phyloP scores from a whole-genome alignment of 2,888 invertebrate genomes.

The Volucella inanis region DNA sequence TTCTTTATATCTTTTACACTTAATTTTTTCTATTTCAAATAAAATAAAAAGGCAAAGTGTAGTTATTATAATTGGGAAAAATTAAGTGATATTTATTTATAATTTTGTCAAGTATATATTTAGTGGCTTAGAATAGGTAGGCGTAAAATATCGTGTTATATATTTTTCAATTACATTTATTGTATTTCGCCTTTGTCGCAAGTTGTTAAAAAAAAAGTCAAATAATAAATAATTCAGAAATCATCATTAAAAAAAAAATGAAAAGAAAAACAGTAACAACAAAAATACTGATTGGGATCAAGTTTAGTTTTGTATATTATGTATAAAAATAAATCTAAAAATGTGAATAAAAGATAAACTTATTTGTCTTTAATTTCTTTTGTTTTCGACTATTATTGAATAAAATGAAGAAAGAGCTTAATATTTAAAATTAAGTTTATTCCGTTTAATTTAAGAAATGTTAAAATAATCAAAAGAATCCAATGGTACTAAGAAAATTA shows the following conservation, averaged over 20 bases:
- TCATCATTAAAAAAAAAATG: slow-evolving; percentile 5
- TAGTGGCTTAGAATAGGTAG: slow-evolving; percentile 52
- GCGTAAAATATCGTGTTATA: slow-evolving; percentile 34
- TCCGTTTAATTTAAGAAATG: slow-evolving; percentile 32
- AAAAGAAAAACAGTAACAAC: neutral
- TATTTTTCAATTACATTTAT: slow-evolving; percentile 37
- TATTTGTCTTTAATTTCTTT: slow-evolving; percentile 26
- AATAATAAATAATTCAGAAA: slow-evolving; percentile 6
- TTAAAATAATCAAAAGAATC: slow-evolving; percentile 62
- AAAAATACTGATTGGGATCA: slow-evolving; percentile 48
- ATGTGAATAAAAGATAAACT: slow-evolving; percentile 33
- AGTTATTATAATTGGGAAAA: slow-evolving; percentile 46
- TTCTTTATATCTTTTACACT: slow-evolving; percentile 21
- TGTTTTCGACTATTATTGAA: slow-evolving; percentile 12
- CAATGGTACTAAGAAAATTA: slow-evolving; percentile 60
- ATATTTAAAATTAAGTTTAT: slow-evolving; percentile 19
- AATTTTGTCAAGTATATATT: slow-evolving; percentile 55
- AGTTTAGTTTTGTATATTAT: slow-evolving; percentile 35
- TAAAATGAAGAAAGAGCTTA: slow-evolving; percentile 22
- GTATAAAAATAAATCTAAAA: neutral
- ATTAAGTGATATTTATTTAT: slow-evolving; percentile 71
- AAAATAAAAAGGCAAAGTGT: slow-evolving; percentile 12
- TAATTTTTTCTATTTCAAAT: slow-evolving; percentile 34
- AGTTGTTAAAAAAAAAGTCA: slow-evolving; percentile 29
- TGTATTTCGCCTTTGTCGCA: slow-evolving; percentile 57